These are phyloP conservation scores for Heliconius aoede DNA, from an alignment of 2,888 invertebrate genomes.

Conservation along the genomic window DNA sequence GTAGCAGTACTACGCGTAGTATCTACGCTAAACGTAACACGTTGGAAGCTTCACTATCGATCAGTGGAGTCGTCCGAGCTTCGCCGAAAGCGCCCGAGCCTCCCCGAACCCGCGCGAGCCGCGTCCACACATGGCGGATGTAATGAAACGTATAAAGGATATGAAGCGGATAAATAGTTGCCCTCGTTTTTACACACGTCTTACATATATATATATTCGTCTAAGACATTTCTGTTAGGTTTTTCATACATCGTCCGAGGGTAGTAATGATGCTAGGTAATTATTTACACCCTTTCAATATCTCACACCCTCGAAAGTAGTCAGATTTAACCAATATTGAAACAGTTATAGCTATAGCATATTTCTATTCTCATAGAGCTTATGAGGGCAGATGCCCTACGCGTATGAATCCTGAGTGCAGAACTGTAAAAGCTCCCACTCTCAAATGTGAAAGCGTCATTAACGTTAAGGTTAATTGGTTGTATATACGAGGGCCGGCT, in stretches of 20 bases:
- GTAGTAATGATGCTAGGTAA: constrained; percentile 22
- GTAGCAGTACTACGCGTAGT: constrained; percentile 70
- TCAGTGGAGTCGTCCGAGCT: constrained; percentile 63
- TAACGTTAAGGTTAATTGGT: constrained; percentile 71
- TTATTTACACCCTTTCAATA: constrained; percentile 22
- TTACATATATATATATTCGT: constrained; percentile 63
- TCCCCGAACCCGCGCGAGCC: constrained; percentile 61
- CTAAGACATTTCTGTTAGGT: constrained; percentile 68
- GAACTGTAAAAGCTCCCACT: constrained; percentile 52
- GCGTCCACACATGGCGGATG: constrained; percentile 79
- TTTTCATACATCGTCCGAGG: constrained; percentile 59
- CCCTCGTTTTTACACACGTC: constrained; percentile 77
- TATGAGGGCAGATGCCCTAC: constrained; percentile 36
- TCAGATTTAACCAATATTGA: neutral
- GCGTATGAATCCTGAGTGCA: constrained; percentile 32
- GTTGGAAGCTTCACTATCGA: constrained; percentile 72
- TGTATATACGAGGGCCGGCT: constrained; percentile 62
- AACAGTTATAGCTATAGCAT: constrained; percentile 22
- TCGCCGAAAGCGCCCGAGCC: constrained; percentile 61
- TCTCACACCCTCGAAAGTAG: neutral
- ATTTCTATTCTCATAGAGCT: constrained; percentile 26
- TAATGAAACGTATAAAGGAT: constrained; percentile 82
- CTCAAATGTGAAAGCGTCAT: constrained; percentile 68
- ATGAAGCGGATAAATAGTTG: constrained; percentile 83
- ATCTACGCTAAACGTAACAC: constrained; percentile 59